Evolutionary conservation across 2,888 invertebrate species (phyloP).

Genomic region (Marronus borbonicus): DNA sequence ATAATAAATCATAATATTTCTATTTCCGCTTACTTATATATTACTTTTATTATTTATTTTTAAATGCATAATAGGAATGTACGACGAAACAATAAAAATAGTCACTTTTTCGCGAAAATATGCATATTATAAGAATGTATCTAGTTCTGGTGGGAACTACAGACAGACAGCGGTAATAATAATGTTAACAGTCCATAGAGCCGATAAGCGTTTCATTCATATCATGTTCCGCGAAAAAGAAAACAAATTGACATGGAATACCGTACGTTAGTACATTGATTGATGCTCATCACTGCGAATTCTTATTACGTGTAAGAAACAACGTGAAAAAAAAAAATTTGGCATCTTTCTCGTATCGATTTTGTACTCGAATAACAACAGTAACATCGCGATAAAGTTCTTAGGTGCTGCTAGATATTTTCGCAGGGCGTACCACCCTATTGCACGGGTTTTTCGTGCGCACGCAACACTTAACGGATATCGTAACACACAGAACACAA

Average conservation of each 20-base stretch:
- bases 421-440: slow-evolving; percentile 22
- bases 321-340: slow-evolving; percentile 3
- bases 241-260: slow-evolving; percentile 37
- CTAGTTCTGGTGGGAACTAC: slow-evolving; percentile 6
- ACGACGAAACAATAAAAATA: no score
- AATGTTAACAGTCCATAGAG: neutral
- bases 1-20: no score
- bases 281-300: slow-evolving; percentile 35
- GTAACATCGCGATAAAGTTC: slow-evolving; percentile 37
- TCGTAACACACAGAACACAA: slow-evolving; percentile 20
- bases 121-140: neutral
- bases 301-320: neutral
- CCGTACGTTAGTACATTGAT: slow-evolving; percentile 20
- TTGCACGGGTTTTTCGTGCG: neutral
- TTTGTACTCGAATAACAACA: slow-evolving; percentile 29
- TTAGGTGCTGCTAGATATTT: slow-evolving; percentile 47
- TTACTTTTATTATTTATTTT: no score
- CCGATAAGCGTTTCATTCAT: slow-evolving; percentile 1
- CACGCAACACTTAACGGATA: slow-evolving; percentile 19
- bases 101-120: no score
- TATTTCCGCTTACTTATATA: no score
- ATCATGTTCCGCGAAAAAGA: neutral
- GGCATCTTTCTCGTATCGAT: slow-evolving; percentile 35
- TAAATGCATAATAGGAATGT: no score
- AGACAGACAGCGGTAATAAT: slow-evolving; percentile 1